Conservation (phyloP, 2,888 invertebrate genomes). For the Deilephila porcellus region DNA sequence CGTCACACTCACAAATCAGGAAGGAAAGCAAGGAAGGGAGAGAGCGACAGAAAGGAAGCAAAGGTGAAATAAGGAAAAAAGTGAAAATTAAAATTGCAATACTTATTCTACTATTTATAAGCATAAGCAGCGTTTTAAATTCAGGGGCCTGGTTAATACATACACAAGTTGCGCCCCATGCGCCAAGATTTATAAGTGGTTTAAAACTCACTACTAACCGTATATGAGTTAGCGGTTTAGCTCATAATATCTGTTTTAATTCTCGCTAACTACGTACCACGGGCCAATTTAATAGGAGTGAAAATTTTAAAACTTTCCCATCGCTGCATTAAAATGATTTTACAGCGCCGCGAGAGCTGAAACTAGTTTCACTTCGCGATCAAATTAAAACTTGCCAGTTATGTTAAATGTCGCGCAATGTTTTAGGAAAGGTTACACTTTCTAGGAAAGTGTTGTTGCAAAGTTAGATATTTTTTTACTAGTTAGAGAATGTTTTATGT, state of each 20-base stretch:
- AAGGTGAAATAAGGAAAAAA: too few relatives aligned
- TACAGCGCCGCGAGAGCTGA: constrained; percentile 12
- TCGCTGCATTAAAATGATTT: constrained; percentile 18
- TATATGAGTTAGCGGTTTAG: not conserved
- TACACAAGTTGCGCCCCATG: too few relatives aligned
- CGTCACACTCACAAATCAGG: too few relatives aligned
- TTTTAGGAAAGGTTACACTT: constrained; percentile 8
- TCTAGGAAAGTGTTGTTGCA: not conserved
- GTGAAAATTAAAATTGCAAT: too few relatives aligned
- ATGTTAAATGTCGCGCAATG: constrained; percentile 8
- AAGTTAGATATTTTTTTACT: not conserved
- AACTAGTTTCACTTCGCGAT: constrained; percentile 32
- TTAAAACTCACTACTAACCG: not conserved
- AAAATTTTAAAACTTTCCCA: constrained; percentile 11
- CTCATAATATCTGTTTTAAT: not conserved
- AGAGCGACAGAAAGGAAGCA: too few relatives aligned
- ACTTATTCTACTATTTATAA: too few relatives aligned
- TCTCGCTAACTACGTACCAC: not conserved
- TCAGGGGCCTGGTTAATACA: too few relatives aligned
- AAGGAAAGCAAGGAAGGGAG: too few relatives aligned
- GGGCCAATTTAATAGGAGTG: constrained; percentile 7
- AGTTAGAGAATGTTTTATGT: not conserved
- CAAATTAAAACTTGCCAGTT: constrained; percentile 19
- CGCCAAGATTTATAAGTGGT: not conserved
- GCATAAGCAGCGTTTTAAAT: too few relatives aligned